These are phyloP conservation scores for Xestia xanthographa DNA, from an alignment of 2,888 invertebrate genomes.

Conservation along the genomic window DNA sequence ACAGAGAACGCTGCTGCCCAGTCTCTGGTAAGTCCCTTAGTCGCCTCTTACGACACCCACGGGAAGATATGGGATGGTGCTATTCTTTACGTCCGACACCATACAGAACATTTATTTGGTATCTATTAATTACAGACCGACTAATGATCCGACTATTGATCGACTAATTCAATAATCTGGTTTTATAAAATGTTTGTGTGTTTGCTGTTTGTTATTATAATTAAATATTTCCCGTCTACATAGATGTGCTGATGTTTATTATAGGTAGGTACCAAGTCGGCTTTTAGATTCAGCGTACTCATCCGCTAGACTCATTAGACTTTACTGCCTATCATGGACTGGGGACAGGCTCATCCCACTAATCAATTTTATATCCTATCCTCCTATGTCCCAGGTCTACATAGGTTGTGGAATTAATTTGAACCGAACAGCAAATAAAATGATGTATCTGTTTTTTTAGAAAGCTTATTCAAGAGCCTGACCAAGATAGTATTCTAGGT, in stretches of 20 bases:
- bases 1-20: too few relatives aligned
- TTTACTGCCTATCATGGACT: not conserved
- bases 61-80: too few relatives aligned
- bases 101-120: too few relatives aligned
- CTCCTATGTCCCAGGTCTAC: not conserved
- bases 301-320: not conserved
- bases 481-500: not conserved
- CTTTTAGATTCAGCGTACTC: not conserved
- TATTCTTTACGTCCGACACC: too few relatives aligned
- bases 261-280: not conserved
- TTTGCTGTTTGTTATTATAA: not conserved
- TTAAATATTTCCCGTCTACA: not conserved
- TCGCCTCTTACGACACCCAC: too few relatives aligned
- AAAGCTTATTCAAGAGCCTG: not conserved
- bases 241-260: too few relatives aligned
- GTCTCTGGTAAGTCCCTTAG: too few relatives aligned
- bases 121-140: too few relatives aligned
- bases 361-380: not conserved
- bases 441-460: not conserved
- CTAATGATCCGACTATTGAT: too few relatives aligned
- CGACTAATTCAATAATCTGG: not conserved
- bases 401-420: not conserved
- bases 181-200: not conserved
- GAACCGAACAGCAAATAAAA: not conserved
- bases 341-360: too few relatives aligned